These are phyloP conservation scores for Erethizon dorsatum DNA, from an alignment of 2,797 vertebrate genomes.

Conservation along the genomic window DNA sequence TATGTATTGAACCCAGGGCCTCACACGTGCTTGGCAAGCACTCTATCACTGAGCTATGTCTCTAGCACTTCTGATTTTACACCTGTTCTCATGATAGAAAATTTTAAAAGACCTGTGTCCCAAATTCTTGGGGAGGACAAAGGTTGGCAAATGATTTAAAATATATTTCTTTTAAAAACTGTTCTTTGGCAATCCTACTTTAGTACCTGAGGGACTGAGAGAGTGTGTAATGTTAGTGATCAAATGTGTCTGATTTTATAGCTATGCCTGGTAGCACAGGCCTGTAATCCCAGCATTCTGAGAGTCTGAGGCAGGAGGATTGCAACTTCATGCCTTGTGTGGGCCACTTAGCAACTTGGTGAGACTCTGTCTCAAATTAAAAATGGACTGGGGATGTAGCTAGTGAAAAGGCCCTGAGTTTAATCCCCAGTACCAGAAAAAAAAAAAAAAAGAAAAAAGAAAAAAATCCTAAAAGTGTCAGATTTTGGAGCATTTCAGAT, in stretches of 20 bases:
- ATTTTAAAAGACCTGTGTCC: not conserved
- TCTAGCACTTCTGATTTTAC: not conserved
- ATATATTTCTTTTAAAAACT: not conserved
- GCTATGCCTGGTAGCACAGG: not conserved
- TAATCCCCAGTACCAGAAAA: not conserved
- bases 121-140: not conserved
- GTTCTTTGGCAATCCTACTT: not conserved
- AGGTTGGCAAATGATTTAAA: slow-evolving; percentile 51
- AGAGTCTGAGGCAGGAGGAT: not conserved
- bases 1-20: not conserved
- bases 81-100: not conserved
- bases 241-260: not conserved
- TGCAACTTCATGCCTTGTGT: not conserved
- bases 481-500: not conserved
- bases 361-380: not conserved
- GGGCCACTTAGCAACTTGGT: not conserved
- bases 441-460: too few relatives aligned
- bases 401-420: not conserved
- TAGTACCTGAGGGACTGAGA: not conserved
- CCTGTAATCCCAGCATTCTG: not conserved
- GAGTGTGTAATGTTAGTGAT: not conserved
- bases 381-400: not conserved
- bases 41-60: not conserved
- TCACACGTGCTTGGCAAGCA: not conserved
- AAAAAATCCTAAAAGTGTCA: not conserved